These are phyloP conservation scores for Homarus gammarus DNA, from an alignment of 2,888 invertebrate genomes.

Conservation along the genomic window DNA sequence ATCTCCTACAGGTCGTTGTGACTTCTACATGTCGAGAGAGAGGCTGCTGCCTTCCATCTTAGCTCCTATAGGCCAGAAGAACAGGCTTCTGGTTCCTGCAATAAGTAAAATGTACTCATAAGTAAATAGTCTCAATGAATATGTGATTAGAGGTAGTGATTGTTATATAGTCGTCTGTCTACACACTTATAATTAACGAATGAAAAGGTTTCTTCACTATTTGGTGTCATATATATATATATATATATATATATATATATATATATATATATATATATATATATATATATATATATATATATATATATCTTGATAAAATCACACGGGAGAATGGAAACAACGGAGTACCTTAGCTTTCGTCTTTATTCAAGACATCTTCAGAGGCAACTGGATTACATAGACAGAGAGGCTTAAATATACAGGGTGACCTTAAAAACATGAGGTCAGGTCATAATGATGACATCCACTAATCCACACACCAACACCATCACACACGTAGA, in stretches of 20 bases:
- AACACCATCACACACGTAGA: no score
- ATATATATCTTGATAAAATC: no score
- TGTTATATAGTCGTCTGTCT: neutral
- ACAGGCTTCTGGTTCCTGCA: conserved; percentile 1
- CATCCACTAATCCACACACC: no score
- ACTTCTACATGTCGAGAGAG: conserved; percentile 7
- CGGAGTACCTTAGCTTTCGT: no score
- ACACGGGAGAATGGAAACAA: no score
- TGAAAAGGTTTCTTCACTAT: neutral
- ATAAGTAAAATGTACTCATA: neutral
- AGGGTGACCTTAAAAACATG: no score
- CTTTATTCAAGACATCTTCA: no score
- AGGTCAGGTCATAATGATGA: no score
- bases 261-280: conserved; percentile 24
- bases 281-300: neutral
- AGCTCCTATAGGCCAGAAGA: neutral
- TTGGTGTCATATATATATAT: neutral
- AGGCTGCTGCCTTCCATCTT: neutral
- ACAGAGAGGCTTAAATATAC: no score
- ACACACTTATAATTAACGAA: neutral
- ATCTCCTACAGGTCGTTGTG: conserved; percentile 12
- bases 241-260: conserved; percentile 26
- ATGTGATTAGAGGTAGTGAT: neutral
- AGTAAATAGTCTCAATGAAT: neutral
- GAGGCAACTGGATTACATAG: no score